phyloP scores from a whole-genome alignment of 2,113 vertebrate genomes.

The Toxostoma redivivum region DNA sequence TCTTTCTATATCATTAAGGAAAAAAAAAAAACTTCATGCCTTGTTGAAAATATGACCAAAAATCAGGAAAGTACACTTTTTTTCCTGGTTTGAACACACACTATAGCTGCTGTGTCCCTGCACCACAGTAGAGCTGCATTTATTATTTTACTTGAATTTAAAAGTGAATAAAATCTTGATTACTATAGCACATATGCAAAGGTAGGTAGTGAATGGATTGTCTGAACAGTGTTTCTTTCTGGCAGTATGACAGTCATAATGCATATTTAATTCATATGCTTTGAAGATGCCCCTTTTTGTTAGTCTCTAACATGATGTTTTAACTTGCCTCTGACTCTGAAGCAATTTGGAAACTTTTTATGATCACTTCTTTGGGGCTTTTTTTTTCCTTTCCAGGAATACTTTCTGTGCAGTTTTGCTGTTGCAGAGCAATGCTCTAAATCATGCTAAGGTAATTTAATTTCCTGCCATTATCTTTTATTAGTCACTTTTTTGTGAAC shows the following conservation, averaged over 20 bases:
- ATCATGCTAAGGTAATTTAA: constrained; percentile 41
- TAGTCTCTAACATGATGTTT: background rate
- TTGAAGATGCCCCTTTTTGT: background rate
- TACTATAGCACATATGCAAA: background rate
- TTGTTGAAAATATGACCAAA: background rate
- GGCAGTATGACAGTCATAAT: background rate
- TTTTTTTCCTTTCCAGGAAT: background rate
- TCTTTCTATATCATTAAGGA: background rate
- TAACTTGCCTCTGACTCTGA: background rate
- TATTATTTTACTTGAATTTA: background rate
- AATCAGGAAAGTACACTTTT: background rate
- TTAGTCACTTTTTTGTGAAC: constrained; percentile 49
- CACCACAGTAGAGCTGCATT: background rate
- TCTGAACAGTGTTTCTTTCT: background rate
- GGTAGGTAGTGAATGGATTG: background rate
- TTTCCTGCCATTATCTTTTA: constrained; percentile 49
- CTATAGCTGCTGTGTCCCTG: background rate
- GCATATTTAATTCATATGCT: background rate
- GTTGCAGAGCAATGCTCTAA: background rate
- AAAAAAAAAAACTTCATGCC: background rate
- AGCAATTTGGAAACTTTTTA: background rate
- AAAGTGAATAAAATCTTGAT: background rate
- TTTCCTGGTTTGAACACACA: background rate
- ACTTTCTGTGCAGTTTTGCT: background rate
- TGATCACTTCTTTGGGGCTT: background rate